Evolutionary conservation across 1,140 invertebrate genomes (phyloP).

Genomic region (Scaptomyza hsui): DNA sequence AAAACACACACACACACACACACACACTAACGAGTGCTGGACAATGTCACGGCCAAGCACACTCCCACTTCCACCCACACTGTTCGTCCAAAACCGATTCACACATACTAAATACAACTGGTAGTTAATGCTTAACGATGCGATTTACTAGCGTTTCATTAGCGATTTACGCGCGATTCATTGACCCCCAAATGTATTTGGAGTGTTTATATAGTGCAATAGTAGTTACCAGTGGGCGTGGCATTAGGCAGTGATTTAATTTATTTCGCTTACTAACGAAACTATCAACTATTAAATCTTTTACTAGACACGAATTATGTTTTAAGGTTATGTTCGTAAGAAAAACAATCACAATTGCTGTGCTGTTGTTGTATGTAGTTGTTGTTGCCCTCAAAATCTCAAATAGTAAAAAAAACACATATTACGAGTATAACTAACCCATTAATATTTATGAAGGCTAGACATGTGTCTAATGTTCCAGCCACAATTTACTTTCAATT

Average conservation of each 20-base stretch:
- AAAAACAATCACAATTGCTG: slow-evolving; percentile 22
- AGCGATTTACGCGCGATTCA: slow-evolving; percentile 43
- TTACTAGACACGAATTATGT: slow-evolving; percentile 4
- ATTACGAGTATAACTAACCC: slow-evolving; percentile 13
- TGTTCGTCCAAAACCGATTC: not conserved
- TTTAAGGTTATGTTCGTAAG: slow-evolving; percentile 16
- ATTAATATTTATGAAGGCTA: slow-evolving; percentile 76
- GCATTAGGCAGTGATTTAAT: slow-evolving; percentile 20
- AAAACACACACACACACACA: slow-evolving; percentile 12
- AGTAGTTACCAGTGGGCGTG: slow-evolving; percentile 20
- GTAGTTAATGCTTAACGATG: slow-evolving; percentile 69
- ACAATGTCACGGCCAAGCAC: not conserved
- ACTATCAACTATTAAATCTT: slow-evolving; percentile 9
- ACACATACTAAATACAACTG: slow-evolving; percentile 15
- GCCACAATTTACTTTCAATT: slow-evolving; percentile 61
- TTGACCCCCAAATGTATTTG: slow-evolving; percentile 7
- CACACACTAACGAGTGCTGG: not conserved
- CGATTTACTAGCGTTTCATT: slow-evolving; percentile 62
- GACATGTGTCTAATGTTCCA: slow-evolving; percentile 31
- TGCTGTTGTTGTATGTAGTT: not conserved
- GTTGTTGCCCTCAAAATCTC: slow-evolving; percentile 41
- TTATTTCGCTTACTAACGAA: slow-evolving; percentile 1
- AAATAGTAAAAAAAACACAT: slow-evolving; percentile 20
- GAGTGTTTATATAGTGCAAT: not conserved
- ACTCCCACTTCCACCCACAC: slow-evolving; percentile 18